Base-by-base conservation (phyloP, 2,113 vertebrate species). In the Hydropotes inermis region DNA sequence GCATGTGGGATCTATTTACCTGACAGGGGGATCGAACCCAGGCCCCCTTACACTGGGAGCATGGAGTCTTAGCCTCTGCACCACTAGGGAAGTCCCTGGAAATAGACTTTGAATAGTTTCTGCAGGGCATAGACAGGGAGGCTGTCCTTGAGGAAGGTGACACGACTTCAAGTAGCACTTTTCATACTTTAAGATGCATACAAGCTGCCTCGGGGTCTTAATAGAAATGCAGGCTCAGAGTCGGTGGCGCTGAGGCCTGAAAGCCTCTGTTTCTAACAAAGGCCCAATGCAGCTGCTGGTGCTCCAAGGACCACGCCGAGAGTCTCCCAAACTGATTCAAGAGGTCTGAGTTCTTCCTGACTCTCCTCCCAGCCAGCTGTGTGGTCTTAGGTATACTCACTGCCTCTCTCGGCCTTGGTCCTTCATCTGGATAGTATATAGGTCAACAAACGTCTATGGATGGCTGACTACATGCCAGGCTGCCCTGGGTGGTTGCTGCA, bases 51-150 rank as follows among this genome's bases (percentile, higher is more conserved):
- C 12, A 3, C 4, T 14, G 39, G 23, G 39, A 27, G 70, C 36
- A 27, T 43, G 70, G 39, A 76, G 12, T 43, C 23, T 13, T 7
- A 76, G 70, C 23, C 23, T 43, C 36, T 76, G 70, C 21, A 76
- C 36, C 67, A 39, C n/a, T 36, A 39, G 67, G n/a, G 67, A 39
- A 9, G n/a, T 6, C 17, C 19, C 61, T 1, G 21, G 1, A 79
- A 39, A 11, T 16, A 33, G 33, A 27, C 5, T 0, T 1, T 6
- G n/a, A 54, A 4, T 9, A 47, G 52, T 39, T 55, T 36, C 28
- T 39, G 9, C 5, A 2, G 30, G 45, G 23, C 15, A 6, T 0
- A 27, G 3, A 25, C 14, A 27, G 23, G 0, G 50, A 47, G 1
- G 30, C 43, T 55, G 33, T 43, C 67, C 88, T 47, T 19, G 54